Evolutionary conservation across 2,888 invertebrate species (phyloP), one percentile per base, ranked within the genome.

Genomic region (Platerodrilus igneus): DNA sequence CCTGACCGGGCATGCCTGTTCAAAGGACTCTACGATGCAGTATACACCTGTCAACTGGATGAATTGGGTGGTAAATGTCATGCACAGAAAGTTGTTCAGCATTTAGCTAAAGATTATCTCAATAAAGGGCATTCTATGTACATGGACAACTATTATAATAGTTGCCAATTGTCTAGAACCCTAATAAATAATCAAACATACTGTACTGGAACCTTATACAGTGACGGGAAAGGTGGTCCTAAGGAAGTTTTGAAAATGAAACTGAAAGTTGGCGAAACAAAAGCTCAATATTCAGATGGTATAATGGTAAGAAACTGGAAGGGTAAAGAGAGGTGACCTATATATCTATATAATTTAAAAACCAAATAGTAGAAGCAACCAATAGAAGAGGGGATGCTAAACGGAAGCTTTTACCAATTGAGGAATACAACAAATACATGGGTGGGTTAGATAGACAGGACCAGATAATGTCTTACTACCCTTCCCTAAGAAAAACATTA

Each of bases 21-120:
- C n/a, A n/a, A n/a, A n/a, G n/a, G n/a, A n/a, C n/a, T n/a, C n/a
- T n/a, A n/a, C n/a, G n/a, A n/a, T 42, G 41, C 50, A 10, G 38
- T 59, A 11, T 63, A 61, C 46, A 56, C 53, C 28, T 59, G 62
- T 17, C 38, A 37, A 22, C 27, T 47, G 16, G 53, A 53, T 33
- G 50, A 50, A 43, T 45, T 51, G 7, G 57, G 55, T 30, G 58
- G 58, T 18, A 51, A 50, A n/a, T n/a, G n/a, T n/a, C 45, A 53
- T 50, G 19, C 53, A 57, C 42, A 45, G 47, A 27, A 27, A 27
- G 18, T 15, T 33, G 33, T 33, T 18, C 6, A n/a, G 8, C 6
- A 27, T 27, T 27, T 27, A 8, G 2, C 16, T 14, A 13, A 27
- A 3, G 15, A 8, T 7, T 8, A 32, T 4, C 5, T 32, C 6